Conservation (phyloP, 2,113 vertebrate genomes). For the Corythoichthys haematopterus region DNA sequence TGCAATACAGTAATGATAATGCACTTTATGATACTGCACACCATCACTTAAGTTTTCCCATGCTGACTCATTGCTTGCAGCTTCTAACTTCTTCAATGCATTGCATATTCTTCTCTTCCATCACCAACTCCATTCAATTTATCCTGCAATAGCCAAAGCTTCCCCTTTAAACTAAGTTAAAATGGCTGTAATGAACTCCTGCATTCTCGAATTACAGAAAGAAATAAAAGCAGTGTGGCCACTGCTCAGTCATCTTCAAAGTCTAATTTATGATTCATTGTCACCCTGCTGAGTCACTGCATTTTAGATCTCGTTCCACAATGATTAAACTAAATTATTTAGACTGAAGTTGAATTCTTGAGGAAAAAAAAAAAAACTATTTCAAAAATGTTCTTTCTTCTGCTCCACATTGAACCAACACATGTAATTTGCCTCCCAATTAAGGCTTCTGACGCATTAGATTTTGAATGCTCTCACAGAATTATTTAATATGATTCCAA, state of each 20-base stretch:
- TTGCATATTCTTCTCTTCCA: constrained; percentile 3
- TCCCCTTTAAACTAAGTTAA: constrained; percentile 7
- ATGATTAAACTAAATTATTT: constrained; percentile 37
- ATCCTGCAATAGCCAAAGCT: neutral
- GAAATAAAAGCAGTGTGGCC: constrained; percentile 1
- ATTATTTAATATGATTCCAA: neutral
- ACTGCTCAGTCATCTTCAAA: constrained; percentile 35
- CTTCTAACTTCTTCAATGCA: neutral
- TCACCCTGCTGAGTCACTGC: constrained; percentile 21
- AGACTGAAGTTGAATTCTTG: constrained; percentile 29
- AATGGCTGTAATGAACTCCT: constrained; percentile 2
- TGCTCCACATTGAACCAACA: constrained; percentile 18
- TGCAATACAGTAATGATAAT: constrained; percentile 33
- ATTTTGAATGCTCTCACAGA: constrained; percentile 5
- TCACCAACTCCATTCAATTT: neutral
- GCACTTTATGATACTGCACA: constrained; percentile 33
- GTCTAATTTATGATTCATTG: constrained; percentile 47
- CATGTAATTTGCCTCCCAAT: constrained; percentile 18
- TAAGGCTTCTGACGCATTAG: constrained; percentile 25
- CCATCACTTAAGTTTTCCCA: neutral
- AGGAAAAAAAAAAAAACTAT: neutral
- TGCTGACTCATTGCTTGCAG: constrained; percentile 18
- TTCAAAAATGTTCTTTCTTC: constrained; percentile 22
- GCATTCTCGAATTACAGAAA: constrained; percentile 9
- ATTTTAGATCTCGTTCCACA: constrained; percentile 35